These are phyloP conservation scores for Mycalesis mineus DNA, from an alignment of 2,888 invertebrate genomes.

Conservation along the genomic window DNA sequence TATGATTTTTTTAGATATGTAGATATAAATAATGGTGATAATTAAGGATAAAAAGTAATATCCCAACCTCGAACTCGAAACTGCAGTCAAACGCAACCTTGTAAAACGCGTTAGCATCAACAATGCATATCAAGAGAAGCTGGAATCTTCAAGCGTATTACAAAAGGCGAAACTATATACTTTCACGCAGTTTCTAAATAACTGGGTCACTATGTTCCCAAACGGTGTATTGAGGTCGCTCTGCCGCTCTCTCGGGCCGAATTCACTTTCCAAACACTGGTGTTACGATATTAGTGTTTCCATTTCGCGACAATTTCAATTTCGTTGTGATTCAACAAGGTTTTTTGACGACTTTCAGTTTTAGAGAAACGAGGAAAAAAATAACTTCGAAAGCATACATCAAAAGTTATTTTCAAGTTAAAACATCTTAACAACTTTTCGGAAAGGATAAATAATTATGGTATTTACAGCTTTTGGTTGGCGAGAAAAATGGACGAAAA, in stretches of 20 bases:
- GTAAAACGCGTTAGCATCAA: background rate
- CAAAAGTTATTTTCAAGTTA: background rate
- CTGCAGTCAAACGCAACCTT: too few species aligned
- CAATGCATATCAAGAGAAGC: background rate
- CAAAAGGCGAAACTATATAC: slow-evolving; percentile 1
- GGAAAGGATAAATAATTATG: too few species aligned
- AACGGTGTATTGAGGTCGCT: slow-evolving; percentile 19
- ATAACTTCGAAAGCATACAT: background rate
- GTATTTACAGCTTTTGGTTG: too few species aligned
- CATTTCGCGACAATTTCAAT: background rate
- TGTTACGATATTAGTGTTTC: background rate
- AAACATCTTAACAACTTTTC: background rate
- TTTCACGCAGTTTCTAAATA: slow-evolving; percentile 14
- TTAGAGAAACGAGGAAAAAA: background rate
- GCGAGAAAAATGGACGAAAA: too few species aligned
- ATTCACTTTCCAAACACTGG: slow-evolving; percentile 4
- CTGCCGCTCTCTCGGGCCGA: slow-evolving; percentile 18
- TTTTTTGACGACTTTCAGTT: background rate
- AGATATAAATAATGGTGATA: too few species aligned
- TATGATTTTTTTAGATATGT: too few species aligned
- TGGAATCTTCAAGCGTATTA: background rate
- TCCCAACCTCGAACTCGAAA: too few species aligned
- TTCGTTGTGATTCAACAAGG: background rate
- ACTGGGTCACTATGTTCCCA: slow-evolving; percentile 20
- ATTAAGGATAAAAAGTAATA: too few species aligned